Conservation (phyloP, 2,797 vertebrate genomes). For the Poeciliopsis presidionis region DNA sequence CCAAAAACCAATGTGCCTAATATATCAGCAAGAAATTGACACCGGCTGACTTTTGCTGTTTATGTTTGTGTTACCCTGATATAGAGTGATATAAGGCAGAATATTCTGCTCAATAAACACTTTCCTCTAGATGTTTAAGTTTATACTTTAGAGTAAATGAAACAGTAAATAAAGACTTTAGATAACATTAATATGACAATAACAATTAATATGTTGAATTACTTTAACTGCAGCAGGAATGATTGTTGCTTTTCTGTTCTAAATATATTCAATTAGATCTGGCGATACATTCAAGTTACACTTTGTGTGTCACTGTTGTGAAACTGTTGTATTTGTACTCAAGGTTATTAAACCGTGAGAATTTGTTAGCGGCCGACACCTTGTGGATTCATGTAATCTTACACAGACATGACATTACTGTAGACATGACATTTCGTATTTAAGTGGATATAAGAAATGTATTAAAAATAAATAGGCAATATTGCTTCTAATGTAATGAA, state of each 20-base stretch:
- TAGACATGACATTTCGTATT: neutral
- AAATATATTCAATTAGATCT: neutral
- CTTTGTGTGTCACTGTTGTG: neutral
- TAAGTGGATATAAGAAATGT: neutral
- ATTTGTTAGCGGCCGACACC: neutral
- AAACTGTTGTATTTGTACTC: neutral
- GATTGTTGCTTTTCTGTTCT: neutral
- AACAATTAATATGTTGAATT: neutral
- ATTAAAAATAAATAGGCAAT: neutral
- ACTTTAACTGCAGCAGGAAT: neutral
- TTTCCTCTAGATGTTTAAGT: neutral
- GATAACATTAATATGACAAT: neutral
- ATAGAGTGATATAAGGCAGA: neutral
- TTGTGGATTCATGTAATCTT: neutral
- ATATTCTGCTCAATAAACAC: neutral
- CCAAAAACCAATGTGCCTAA: too few species aligned
- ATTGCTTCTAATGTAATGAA: neutral
- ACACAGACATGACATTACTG: neutral
- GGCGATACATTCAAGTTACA: neutral
- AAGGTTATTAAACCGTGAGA: neutral
- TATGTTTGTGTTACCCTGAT: neutral
- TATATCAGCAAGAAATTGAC: neutral
- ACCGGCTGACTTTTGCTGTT: neutral
- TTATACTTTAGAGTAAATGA: neutral
- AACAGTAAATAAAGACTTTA: neutral